Base-by-base conservation (phyloP, 2,797 vertebrate genomes). In the Cyprinella venusta region DNA sequence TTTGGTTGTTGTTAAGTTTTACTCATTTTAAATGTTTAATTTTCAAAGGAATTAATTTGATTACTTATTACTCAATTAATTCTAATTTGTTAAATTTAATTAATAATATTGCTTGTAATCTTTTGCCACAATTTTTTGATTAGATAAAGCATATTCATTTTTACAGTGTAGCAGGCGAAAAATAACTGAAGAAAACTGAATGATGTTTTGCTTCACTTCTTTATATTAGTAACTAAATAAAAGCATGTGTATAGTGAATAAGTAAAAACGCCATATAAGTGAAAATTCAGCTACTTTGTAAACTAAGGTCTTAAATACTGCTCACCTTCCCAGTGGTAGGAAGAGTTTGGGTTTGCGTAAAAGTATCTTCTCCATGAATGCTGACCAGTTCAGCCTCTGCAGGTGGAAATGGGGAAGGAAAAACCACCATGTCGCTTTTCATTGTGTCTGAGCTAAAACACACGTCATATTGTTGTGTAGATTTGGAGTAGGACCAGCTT, bases 391-490 rank as follows among this genome's bases (percentile, higher is more conserved):
- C 87, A n/a, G 76, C 76, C 4, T 84, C 84, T 42, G 61, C 74
- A 76, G 87, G 45, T 0, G 26, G 75, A 85, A 87, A 88, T 6
- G 81, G 74, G 2, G 87, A 63, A 6, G 85, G 83, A 21, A 88
- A 88, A 75, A 87, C 84, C 59, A 88, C 72, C 36, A 88, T 59
- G 36, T 88, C 85, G 64, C 87, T 87, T 78, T 88, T 88, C 74
- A 85, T 70, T 50, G 87, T 87, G 81, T 88, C 87, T 26, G 87
- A 88, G 15, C 79, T 88, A 85, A 88, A 86, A 82, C 88, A 88
- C 65, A 86, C 79, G 50, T 88, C 86, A 54, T 88, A 86, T 18
- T 85, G 85, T 42, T 88, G 86, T 2, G 79, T 86, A 12, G 87
- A 84, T 85, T 86, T 86, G 18, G 86, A 87, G 79, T 67, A 88